These are phyloP conservation scores for Prosopocoilus inquinatus DNA, from an alignment of 2,888 invertebrate species.

Conservation along the genomic window DNA sequence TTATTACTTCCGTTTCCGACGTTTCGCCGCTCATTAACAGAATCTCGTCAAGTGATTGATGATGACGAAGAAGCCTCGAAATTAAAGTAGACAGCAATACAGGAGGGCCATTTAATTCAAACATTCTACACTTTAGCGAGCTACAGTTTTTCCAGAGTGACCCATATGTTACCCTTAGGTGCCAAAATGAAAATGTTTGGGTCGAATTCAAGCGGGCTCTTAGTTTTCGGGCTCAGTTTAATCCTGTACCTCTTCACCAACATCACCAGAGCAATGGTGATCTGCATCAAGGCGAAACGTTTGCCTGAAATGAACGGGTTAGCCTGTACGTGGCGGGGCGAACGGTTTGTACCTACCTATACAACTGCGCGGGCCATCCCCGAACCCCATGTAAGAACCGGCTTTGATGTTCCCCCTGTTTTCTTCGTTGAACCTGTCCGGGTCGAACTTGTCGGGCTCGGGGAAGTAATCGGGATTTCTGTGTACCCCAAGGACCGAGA, in stretches of 20 bases:
- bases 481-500: constrained; percentile 37
- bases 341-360: constrained; percentile 29
- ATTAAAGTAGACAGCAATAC: too few relatives aligned
- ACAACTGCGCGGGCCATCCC: constrained; percentile 37
- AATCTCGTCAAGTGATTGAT: too few relatives aligned
- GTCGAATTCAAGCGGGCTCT: constrained; percentile 48
- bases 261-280: constrained; percentile 52
- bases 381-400: constrained; percentile 35
- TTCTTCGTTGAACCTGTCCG: constrained; percentile 35
- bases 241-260: constrained; percentile 50
- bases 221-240: constrained; percentile 45
- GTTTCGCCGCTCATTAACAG: too few relatives aligned
- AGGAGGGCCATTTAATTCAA: too few relatives aligned
- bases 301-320: constrained; percentile 41
- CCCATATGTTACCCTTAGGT: constrained; percentile 51
- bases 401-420: constrained; percentile 26
- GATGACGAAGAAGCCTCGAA: too few relatives aligned
- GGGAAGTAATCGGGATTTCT: constrained; percentile 37
- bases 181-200: constrained; percentile 47
- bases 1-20: too few relatives aligned
- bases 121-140: too few relatives aligned
- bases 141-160: constrained; percentile 41
- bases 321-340: too few relatives aligned
- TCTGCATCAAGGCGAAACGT: constrained; percentile 54
- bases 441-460: constrained; percentile 34